Evolutionary conservation across 2,797 vertebrate species (phyloP).

Genomic region (Caiman crocodilus): DNA sequence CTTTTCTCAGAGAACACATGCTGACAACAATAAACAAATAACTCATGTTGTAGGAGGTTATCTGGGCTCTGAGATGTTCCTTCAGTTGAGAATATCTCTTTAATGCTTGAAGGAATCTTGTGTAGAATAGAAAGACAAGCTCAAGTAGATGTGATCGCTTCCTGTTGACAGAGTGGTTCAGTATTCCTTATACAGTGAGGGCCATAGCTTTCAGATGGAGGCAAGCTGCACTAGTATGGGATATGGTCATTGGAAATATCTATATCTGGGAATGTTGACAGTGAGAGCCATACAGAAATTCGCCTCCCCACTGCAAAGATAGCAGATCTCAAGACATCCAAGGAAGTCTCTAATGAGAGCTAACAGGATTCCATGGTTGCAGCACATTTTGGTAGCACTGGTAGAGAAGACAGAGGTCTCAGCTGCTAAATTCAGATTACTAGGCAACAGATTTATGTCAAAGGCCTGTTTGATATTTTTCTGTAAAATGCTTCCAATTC

Average conservation of each 20-base stretch:
- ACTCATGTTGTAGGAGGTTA: too few species aligned
- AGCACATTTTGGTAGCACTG: not conserved
- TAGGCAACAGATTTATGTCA: slow-evolving; percentile 8
- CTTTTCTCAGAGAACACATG: too few species aligned
- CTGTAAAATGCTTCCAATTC: slow-evolving; percentile 18
- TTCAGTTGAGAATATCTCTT: too few species aligned
- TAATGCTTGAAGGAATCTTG: slow-evolving; percentile 28
- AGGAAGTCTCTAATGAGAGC: not conserved
- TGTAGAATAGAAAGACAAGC: slow-evolving; percentile 48
- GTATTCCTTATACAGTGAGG: slow-evolving; percentile 63
- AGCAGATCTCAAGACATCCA: slow-evolving; percentile 10
- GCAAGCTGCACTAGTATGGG: slow-evolving; percentile 31
- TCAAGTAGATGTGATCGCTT: slow-evolving; percentile 39
- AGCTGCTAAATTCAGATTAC: not conserved
- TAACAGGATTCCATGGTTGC: not conserved
- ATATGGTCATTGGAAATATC: slow-evolving; percentile 48
- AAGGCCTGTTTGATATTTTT: not conserved
- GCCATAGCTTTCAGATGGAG: slow-evolving; percentile 30
- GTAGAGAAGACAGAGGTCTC: not conserved
- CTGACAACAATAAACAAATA: too few species aligned
- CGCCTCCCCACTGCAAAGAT: slow-evolving; percentile 46
- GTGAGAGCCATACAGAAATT: not conserved
- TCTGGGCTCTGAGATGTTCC: too few species aligned
- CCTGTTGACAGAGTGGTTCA: slow-evolving; percentile 41
- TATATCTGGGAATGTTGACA: not conserved